Conservation (phyloP, 2,888 invertebrate species). For the Scrobipalpa atriplicella region DNA sequence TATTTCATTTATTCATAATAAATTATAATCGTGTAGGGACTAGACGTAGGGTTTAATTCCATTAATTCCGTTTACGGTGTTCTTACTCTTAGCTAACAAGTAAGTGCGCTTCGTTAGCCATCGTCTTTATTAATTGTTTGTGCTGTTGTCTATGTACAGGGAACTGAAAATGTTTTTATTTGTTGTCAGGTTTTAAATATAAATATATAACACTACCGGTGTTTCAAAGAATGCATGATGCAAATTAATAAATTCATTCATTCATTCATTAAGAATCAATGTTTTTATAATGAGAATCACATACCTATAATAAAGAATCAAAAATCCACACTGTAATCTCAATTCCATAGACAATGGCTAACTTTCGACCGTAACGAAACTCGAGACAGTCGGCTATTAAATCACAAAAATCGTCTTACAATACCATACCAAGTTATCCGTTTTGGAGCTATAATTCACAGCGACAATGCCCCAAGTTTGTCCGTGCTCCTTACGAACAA, state of each 20-base stretch:
- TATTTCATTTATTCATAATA: conserved; percentile 83
- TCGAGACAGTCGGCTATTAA: conserved; percentile 21
- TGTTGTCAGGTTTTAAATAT: neutral
- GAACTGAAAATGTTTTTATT: neutral
- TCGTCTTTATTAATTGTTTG: conserved; percentile 32
- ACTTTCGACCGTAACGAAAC: conserved; percentile 13
- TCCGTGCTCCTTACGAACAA: conserved; percentile 38
- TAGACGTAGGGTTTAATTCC: conserved; percentile 60
- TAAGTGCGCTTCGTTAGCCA: conserved; percentile 34
- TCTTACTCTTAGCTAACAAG: conserved; percentile 27
- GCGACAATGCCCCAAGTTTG: conserved; percentile 28
- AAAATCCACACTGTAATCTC: neutral
- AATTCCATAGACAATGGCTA: neutral
- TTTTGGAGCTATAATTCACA: conserved; percentile 28
- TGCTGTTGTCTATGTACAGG: neutral
- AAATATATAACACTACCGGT: too few species aligned
- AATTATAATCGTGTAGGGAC: conserved; percentile 76
- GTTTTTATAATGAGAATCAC: too few species aligned
- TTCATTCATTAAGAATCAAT: too few species aligned
- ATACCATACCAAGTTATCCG: conserved; percentile 26
- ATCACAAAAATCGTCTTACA: conserved; percentile 29
- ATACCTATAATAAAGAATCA: too few species aligned
- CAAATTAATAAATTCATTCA: too few species aligned
- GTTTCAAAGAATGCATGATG: too few species aligned
- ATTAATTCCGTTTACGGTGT: conserved; percentile 39